Base-by-base conservation (phyloP, 2,113 vertebrate species). In the Sylvicapra grimmia region DNA sequence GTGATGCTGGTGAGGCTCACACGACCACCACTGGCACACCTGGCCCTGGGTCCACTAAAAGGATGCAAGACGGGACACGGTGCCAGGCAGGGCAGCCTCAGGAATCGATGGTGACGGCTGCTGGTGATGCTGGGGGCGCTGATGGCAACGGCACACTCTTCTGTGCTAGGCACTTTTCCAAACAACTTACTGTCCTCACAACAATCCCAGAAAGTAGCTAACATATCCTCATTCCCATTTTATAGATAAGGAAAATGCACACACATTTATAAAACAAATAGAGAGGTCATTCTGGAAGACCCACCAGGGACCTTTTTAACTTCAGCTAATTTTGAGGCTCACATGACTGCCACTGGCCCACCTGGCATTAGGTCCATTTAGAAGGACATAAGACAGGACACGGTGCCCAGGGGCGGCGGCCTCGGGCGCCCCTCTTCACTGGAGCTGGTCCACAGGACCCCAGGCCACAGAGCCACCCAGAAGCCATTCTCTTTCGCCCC, bases 251-350 rank as follows among this genome's bases (percentile, higher is more conserved):
- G 54, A 68, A 96, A 94, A 68, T 77, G n/a, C 18, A 75, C 59
- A 56, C 9, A 47, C 40, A 95, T 29, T 61, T 86, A 16, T 68
- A 94, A 89, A 93, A 86, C 33, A 96, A 97, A 82, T 63, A 33
- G 54, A 33, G 75, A 40, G 11, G 8, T 56, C 31, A 58, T 14
- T 75, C 86, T 75, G 19, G 53, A 40, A 63, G 44, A 33, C 10
- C 18, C 4, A 49, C 29, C 13, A 44, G 13, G 80, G 11, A 4
- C 53, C 36, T 33, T 94, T 80, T 75, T 16, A 33, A 47, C 40
- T 72, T 93, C 72, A 84, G 54, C 44, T 40, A 25, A 51, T 27
- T 29, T 2, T 33, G 36, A 87, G 33, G 54, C 15, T 80, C 80
- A 59, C 75, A 83, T 53, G 75, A 86, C 79, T 29, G 21, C 15